These are phyloP conservation scores for Hydra vulgaris DNA, from an alignment of 30 jellyfish, hydroid and myxozoan genomes.

Conservation along the genomic window DNA sequence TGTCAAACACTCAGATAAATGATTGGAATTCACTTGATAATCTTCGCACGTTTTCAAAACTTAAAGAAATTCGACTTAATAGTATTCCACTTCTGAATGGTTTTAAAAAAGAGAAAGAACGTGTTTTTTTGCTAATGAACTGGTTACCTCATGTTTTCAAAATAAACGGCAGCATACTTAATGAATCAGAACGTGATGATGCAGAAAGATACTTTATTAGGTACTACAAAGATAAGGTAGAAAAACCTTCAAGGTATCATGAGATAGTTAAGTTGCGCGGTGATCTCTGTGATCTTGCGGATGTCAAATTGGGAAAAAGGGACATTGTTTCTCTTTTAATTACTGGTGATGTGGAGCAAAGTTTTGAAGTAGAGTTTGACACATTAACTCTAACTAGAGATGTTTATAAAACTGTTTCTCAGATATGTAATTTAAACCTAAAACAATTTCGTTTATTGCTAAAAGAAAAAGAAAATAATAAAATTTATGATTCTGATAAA, in stretches of 20 bases:
- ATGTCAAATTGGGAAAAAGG: slow-evolving; percentile 44
- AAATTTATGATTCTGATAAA: too few relatives aligned
- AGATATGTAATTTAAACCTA: not conserved
- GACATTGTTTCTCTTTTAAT: slow-evolving; percentile 1
- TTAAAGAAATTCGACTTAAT: slow-evolving; percentile 52
- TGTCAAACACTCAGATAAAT: slow-evolving; percentile 40
- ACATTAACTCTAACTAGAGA: slow-evolving; percentile 1
- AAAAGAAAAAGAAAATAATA: not conserved
- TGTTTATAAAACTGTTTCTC: not conserved
- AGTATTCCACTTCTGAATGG: slow-evolving; percentile 53
- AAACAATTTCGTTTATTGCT: not conserved
- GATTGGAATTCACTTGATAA: slow-evolving; percentile 72
- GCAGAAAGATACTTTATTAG: slow-evolving; percentile 82
- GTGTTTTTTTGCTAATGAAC: slow-evolving; percentile 47
- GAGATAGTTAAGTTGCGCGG: slow-evolving; percentile 71
- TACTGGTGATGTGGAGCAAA: slow-evolving; percentile 14
- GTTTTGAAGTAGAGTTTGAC: not conserved
- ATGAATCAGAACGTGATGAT: slow-evolving; percentile 55
- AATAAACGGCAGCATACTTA: slow-evolving; percentile 61
- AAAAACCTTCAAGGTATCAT: slow-evolving; percentile 64
- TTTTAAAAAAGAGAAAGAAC: slow-evolving; percentile 28
- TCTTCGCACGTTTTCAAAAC: slow-evolving; percentile 41
- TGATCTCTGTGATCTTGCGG: slow-evolving; percentile 53
- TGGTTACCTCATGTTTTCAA: slow-evolving; percentile 57
- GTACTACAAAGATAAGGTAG: slow-evolving; percentile 42